Conservation (phyloP, 2,888 invertebrate genomes). For the Athalia rosae region DNA sequence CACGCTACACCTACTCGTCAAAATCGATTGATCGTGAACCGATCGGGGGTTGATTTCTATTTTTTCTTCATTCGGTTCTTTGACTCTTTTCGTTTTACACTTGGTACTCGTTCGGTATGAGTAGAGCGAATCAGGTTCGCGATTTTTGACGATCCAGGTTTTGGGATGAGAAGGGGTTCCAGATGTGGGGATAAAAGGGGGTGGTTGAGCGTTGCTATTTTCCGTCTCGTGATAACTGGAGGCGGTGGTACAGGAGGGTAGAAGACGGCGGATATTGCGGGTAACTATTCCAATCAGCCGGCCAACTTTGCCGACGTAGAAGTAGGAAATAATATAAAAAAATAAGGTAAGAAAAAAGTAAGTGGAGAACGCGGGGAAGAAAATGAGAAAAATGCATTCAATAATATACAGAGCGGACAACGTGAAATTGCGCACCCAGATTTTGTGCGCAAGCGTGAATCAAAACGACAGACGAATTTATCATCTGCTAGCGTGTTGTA, state of each 20-base stretch:
- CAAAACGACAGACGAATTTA: too few relatives aligned
- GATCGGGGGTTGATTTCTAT: slow-evolving; percentile 10
- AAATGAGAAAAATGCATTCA: slow-evolving; percentile 38
- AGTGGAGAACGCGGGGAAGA: not conserved
- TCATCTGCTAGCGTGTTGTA: too few relatives aligned
- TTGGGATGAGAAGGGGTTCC: not conserved
- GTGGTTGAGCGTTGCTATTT: slow-evolving; percentile 17
- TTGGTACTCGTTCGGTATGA: not conserved
- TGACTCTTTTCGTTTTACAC: not conserved
- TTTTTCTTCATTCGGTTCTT: not conserved
- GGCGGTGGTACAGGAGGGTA: not conserved
- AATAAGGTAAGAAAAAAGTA: too few relatives aligned
- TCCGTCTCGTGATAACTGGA: slow-evolving; percentile 25
- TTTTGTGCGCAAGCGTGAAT: too few relatives aligned
- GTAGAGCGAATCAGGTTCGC: not conserved
- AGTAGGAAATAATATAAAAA: too few relatives aligned
- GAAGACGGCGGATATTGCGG: slow-evolving; percentile 32
- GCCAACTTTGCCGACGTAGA: slow-evolving; percentile 28
- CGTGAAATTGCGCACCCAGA: too few relatives aligned
- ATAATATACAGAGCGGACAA: too few relatives aligned
- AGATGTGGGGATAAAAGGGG: not conserved
- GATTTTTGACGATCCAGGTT: too few relatives aligned
- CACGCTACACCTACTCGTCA: not conserved
- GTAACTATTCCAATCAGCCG: slow-evolving; percentile 43
- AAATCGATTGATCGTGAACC: slow-evolving; percentile 17